Evolutionary conservation across 2,888 invertebrate genomes (phyloP), one percentile per base, ranked within the genome.

Genomic region (Electrophaes corylata): DNA sequence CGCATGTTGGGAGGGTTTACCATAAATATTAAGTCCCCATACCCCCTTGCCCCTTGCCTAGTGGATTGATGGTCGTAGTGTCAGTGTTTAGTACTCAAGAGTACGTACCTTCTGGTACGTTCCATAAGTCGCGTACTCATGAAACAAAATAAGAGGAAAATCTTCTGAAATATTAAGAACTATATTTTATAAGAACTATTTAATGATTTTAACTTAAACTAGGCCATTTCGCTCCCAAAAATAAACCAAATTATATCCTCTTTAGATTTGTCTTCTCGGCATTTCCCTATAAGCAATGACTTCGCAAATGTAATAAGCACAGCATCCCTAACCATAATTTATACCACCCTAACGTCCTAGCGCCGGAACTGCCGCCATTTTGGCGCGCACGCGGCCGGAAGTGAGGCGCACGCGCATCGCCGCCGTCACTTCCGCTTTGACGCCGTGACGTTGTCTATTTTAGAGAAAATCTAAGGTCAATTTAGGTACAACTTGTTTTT

Each of bases 351-450:
- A 77, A 79, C 75, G 82, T 84, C 84, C 84, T 79, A 68, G 69
- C 71, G 62, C 74, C 84, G 90, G 91, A 91, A 90, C 80, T 70
- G 90, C 89, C 88, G 91, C 91, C 91, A 91, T 92, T 90, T 92
- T 91, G 90, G 79, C 79, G 77, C 78, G 82, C 88, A 90, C 90
- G 90, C 85, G 89, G 83, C 89, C 81, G 89, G 90, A 90, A 86
- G 83, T 75, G 68, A 64, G 76, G 73, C 90, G 89, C 91, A 86
- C 90, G 89, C 90, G 89, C 89, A 88, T 65, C 76, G 73, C 80
- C 81, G 75, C 75, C 75, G 84, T 84, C 83, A 85, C 83, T 83
- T 89, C 91, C 90, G 82, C 56, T 75, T 76, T 68, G 66, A 75
- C 78, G 75, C 75, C 76, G 77, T 81, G 80, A 83, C 78, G 79